Conservation (phyloP, 1,140 invertebrate genomes). For the Samia ricini region DNA sequence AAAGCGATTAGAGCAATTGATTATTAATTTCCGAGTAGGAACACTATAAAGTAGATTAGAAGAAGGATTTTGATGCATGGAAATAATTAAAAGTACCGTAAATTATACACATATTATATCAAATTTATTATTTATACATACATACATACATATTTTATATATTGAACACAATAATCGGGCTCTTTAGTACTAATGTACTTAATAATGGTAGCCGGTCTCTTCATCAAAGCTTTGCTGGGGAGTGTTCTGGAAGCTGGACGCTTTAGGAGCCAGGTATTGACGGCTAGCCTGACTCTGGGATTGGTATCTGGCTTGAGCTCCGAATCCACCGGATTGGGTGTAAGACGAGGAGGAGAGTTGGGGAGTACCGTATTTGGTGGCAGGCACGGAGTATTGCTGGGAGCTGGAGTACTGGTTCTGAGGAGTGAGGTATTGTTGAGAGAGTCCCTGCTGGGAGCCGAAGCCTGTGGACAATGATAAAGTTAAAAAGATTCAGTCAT, state of each 20-base stretch:
- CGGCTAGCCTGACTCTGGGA: conserved; percentile 33
- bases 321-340: conserved; percentile 9
- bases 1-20: background rate
- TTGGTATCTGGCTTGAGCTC: conserved; percentile 12
- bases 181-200: conserved; percentile 11
- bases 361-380: conserved; percentile 31
- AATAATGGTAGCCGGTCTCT: conserved; percentile 63
- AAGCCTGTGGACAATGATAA: conserved; percentile 10
- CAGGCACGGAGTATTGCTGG: conserved; percentile 25
- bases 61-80: background rate
- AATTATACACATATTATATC: conserved; percentile 5
- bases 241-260: conserved; percentile 35
- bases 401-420: conserved; percentile 6
- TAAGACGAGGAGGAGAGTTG: background rate
- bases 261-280: conserved; percentile 56
- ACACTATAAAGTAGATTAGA: too few species aligned
- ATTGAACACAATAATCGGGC: conserved; percentile 11
- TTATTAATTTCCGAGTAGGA: background rate
- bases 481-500: too few species aligned
- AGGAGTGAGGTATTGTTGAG: background rate
- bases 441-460: conserved; percentile 2
- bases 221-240: conserved; percentile 66
- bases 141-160: too few species aligned
- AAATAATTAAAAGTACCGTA: background rate
- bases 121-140: conserved; percentile 14